Base-by-base conservation (phyloP, 2,797 vertebrate genomes). In the Schizothorax lantsangensis region DNA sequence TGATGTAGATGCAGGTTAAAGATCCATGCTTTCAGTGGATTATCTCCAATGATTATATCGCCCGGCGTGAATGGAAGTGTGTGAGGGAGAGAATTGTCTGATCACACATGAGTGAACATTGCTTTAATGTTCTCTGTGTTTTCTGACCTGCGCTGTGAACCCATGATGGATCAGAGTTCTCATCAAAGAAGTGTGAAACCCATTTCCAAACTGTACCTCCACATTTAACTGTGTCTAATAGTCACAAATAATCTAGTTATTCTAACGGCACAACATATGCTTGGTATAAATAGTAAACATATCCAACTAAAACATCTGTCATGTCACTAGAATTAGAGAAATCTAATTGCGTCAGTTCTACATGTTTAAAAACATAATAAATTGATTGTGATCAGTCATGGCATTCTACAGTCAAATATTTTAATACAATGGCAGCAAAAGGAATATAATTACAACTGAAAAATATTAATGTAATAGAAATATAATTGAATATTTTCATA, bases 1-100 rank as follows among this genome's bases (percentile, higher is more conserved):
- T 77, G 19, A 81, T 64, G 49, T 64, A 83, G 30, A 72, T 9
- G 38, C 19, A 57, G 86, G 54, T 90, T 79, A 86, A 90, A 89
- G 36, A 80, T 78, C 52, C 68, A 62, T 36, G 64, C 6, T 52
- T 88, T 62, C 52, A 83, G 69, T 30, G 30, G 79, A 87, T 89
- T 80, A 75, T 23, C 85, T 23, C 8, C 30, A 36, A 40, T 11
- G 79, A 80, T 86, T 84, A 38, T 11, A 74, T 43, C 1, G 1
- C 11, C 17, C 1, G 11, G 2, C 2, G 6, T 54, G 21, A 74
- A 83, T 15, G 45, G 8, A 77, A 40, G 57, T 11, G 7, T 6
- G 7, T 8, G 33, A 7, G 10, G 69, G n/a, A 40, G 21, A 54
- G 26, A 79, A 71, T 8, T n/a, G 73, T 74, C 9, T 45, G 36